Conservation (phyloP, 2,888 invertebrate species). For the Invenusta paracnida region DNA sequence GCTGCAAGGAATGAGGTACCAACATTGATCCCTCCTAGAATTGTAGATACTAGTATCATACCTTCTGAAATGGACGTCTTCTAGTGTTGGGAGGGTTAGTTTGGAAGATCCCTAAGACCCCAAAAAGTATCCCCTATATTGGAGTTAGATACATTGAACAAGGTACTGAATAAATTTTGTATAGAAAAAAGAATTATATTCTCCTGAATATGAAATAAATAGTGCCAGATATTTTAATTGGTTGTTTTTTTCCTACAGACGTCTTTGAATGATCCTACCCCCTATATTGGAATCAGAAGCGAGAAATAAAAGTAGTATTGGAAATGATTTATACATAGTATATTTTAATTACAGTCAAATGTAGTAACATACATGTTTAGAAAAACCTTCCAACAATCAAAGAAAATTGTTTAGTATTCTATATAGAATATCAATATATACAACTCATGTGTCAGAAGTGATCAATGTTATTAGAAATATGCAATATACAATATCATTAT, state of each 20-base stretch:
- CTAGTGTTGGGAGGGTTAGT: background rate
- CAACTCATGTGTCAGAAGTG: background rate
- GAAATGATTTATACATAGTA: background rate
- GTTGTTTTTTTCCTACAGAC: background rate
- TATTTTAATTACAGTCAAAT: too few relatives aligned
- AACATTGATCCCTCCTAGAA: slow-evolving; percentile 12
- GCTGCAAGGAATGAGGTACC: background rate
- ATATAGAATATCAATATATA: background rate
- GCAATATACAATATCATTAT: background rate
- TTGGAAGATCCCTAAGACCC: too few relatives aligned
- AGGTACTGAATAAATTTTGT: background rate
- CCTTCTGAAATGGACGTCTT: slow-evolving; percentile 13
- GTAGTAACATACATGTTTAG: background rate
- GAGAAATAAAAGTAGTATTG: background rate
- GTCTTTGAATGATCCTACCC: background rate
- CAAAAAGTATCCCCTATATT: background rate
- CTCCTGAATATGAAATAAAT: slow-evolving; percentile 9
- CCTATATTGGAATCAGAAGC: background rate
- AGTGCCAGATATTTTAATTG: background rate
- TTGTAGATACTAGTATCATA: slow-evolving; percentile 9
- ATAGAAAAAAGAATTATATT: background rate
- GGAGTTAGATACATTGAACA: background rate
- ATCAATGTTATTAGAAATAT: background rate
- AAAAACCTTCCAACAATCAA: background rate
- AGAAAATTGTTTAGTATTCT: background rate